These are phyloP conservation scores for Orthosia gracilis DNA, from an alignment of 2,888 invertebrate species.

Conservation along the genomic window DNA sequence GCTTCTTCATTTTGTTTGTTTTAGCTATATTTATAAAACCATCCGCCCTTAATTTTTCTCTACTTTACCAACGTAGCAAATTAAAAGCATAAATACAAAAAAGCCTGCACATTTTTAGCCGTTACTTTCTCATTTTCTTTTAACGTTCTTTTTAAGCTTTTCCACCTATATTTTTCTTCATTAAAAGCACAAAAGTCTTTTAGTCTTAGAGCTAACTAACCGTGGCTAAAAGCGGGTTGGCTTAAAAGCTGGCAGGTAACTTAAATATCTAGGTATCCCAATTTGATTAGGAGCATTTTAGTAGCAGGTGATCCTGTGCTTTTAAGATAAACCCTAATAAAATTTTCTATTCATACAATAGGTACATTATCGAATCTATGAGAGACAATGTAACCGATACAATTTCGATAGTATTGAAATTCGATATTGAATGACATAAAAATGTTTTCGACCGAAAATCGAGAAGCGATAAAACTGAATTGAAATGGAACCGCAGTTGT, in stretches of 20 bases:
- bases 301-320: constrained; percentile 18
- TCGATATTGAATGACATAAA: constrained; percentile 59
- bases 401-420: constrained; percentile 53
- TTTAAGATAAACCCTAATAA: constrained; percentile 50
- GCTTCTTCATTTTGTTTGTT: neutral
- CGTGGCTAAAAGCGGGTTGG: constrained; percentile 10
- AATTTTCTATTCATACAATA: constrained; percentile 54
- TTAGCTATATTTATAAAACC: neutral
- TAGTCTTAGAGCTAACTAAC: constrained; percentile 24
- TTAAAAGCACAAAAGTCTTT: constrained; percentile 28
- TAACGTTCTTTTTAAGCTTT: constrained; percentile 22
- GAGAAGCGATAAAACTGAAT: constrained; percentile 38
- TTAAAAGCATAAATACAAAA: constrained; percentile 22
- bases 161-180: constrained; percentile 31
- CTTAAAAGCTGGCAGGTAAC: constrained; percentile 20
- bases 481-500: constrained; percentile 32
- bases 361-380: constrained; percentile 39
- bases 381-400: constrained; percentile 56
- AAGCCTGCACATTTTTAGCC: constrained; percentile 9
- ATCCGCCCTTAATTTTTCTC: neutral
- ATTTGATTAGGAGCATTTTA: constrained; percentile 51
- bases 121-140: constrained; percentile 26
- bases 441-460: constrained; percentile 49
- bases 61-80: constrained; percentile 10
- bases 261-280: constrained; percentile 22